Evolutionary conservation across 2,888 invertebrate genomes (phyloP), one percentile per base, ranked within the genome.

Genomic region (Harpagoxenus sublaevis): DNA sequence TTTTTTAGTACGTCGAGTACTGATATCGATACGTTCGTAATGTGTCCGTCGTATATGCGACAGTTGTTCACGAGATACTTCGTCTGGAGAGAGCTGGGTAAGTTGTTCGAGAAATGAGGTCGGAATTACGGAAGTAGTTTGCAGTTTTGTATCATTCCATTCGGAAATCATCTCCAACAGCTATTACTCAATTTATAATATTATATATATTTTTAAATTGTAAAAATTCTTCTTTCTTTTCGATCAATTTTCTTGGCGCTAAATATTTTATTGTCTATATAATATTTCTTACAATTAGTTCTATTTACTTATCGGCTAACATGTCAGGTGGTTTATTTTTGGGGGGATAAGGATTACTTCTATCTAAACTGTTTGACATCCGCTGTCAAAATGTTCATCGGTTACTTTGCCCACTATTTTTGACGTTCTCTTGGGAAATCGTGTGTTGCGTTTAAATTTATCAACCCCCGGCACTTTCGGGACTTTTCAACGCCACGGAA

Each of bases 331-430:
- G n/a, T 74, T 63, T 51, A 35, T 60, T 51, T 63, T 39, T 66
- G 51, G n/a, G n/a, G n/a, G n/a, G 5, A 1, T 12, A 6, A 77
- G 8, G 12, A 12, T 65, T 18, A 65, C 0, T 39, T 28, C 28
- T 77, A 51, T 65, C 18, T 18, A 77, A 75, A 77, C 18, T 66
- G 39, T 66, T 65, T 66, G 53, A 39, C 53, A n/a, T 28, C 4
- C 23, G 31, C 45, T 45, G 55, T 71, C 66, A 42, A 42, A 65
- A 71, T 31, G 45, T 18, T 55, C 9, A n/a, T 77, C 39, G 45
- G 10, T 70, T 55, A 31, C 45, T 45, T 63, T 23, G 60, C 15
- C 9, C n/a, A n/a, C 48, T 77, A 77, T 77, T 77, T 45, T 53
- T 12, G 18, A 31, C 18, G 39, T 28, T 3, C 51, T 18, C 28